Percentiles rank a stretch among this genome's conserved stretches.
phyloP scores from a whole-genome alignment of 2,113 vertebrate genomes.

The Macaca nemestrina region DNA sequence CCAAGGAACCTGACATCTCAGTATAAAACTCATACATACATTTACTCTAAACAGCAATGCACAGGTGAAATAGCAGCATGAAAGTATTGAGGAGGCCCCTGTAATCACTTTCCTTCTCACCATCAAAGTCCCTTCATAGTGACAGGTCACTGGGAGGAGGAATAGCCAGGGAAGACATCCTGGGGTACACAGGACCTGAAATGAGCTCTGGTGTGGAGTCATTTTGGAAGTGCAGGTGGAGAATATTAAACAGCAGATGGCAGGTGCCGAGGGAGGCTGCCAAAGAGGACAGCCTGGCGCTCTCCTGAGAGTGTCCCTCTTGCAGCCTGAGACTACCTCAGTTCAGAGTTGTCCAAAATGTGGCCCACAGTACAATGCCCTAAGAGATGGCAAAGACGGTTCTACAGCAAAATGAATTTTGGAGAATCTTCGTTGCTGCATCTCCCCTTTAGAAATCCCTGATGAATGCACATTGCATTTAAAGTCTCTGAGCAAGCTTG shows the following conservation, averaged over 20 bases:
- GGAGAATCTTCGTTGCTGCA: not conserved
- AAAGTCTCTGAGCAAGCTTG: not conserved
- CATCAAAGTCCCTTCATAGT: not conserved
- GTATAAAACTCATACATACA: fast-evolving
- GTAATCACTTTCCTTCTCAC: not conserved
- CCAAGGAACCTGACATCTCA: not conserved
- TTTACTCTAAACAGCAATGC: not conserved
- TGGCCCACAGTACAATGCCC: fast-evolving
- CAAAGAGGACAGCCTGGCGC: not conserved
- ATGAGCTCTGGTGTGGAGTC: not conserved
- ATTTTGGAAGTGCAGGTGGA: not conserved
- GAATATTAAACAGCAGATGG: not conserved
- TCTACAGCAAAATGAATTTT: not conserved
- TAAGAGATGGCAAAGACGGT: not conserved
- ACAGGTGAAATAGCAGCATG: not conserved
- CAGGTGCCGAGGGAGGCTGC: fast-evolving
- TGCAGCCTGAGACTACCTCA: fast-evolving
- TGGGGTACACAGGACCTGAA: too few relatives aligned
- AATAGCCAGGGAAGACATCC: too few relatives aligned
- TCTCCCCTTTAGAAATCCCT: not conserved
- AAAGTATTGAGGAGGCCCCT: not conserved
- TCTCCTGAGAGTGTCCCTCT: not conserved
- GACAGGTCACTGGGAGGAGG: not conserved
- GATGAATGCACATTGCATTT: fast-evolving
- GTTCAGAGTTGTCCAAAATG: not conserved